phyloP scores from a whole-genome alignment of 2,113 vertebrate genomes.

The Apaloderma vittatum region DNA sequence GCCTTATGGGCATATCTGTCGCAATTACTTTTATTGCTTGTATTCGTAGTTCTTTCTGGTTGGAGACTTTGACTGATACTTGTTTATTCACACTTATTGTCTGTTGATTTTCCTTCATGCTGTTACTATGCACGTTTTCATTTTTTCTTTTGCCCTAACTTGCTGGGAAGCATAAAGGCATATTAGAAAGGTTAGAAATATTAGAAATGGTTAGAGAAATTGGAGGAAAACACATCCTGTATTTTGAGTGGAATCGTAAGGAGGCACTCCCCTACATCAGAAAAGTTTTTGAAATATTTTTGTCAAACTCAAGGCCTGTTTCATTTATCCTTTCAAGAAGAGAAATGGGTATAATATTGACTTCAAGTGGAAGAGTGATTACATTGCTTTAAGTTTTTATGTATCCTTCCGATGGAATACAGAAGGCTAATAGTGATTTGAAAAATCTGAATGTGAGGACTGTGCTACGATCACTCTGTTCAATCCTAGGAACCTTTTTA shows the following conservation, averaged over 20 bases:
- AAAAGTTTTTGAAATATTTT: background rate
- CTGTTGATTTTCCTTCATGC: slow-evolving; percentile 23
- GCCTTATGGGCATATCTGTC: slow-evolving; percentile 36
- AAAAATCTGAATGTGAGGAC: background rate
- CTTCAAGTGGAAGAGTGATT: background rate
- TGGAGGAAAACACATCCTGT: background rate
- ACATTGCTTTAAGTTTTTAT: background rate
- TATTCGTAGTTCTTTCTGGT: slow-evolving; percentile 16
- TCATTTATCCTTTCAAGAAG: background rate
- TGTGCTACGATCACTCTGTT: background rate
- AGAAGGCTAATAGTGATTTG: background rate
- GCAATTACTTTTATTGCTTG: slow-evolving; percentile 5
- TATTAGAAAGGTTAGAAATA: background rate
- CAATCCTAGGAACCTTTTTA: background rate
- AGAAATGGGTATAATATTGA: background rate
- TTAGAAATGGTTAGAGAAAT: background rate
- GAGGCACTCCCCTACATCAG: background rate
- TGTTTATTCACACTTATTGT: slow-evolving; percentile 15
- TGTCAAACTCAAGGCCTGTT: background rate
- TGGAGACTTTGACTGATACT: slow-evolving; percentile 10
- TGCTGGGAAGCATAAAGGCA: background rate
- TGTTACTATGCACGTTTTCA: background rate
- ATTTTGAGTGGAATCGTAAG: background rate
- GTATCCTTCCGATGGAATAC: background rate
- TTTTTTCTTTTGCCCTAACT: background rate